Base-by-base conservation (phyloP, 1,140 invertebrate genomes). In the Drosophila repletoides region DNA sequence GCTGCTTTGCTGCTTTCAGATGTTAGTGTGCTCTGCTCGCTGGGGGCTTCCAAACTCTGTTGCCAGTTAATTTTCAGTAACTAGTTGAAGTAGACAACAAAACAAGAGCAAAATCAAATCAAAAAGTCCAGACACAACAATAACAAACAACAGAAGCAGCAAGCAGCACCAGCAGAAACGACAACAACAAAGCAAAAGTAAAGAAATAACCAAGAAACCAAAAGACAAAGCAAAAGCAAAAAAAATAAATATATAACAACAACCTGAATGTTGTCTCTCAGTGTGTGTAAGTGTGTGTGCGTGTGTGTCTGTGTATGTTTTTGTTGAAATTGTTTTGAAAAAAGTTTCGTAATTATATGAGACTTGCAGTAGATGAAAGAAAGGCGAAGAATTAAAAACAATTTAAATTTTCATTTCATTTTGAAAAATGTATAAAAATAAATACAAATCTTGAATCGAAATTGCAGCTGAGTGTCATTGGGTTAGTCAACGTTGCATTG, bases 11-110 rank as follows among this genome's bases (percentile, higher is more conserved):
- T 53, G 68, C 53, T 80, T 51, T 64, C 60, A 72, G 66, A 69
- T 65, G 66, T 56, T 69, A 73, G 76, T 67, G 56, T 41, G 64
- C 46, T 66, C 5, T 22, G 67, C 69, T 68, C 64, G 43, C 73
- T 77, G 72, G 74, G 71, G 70, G 60, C 71, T 64, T 84, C 66
- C 55, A 84, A 81, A 77, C 79, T 84, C 65, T 77, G 77, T 74
- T 83, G 77, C 60, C 79, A 84, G 80, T 84, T 84, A 84, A 84
- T 84, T 86, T 84, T 86, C 67, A 75, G 80, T 84, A 75, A 80
- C 80, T 86, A 86, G 75, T 79, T 84, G 80, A 86, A 84, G 80
- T 75, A 86, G 80, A 86, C 80, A 86, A 76, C 80, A 31, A 55
- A 5, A 56, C 12, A 26, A 31, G 36, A 86, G 64, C 41, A 28